phyloP scores from a whole-genome alignment of 2,113 vertebrate species.

The Nanger granti region DNA sequence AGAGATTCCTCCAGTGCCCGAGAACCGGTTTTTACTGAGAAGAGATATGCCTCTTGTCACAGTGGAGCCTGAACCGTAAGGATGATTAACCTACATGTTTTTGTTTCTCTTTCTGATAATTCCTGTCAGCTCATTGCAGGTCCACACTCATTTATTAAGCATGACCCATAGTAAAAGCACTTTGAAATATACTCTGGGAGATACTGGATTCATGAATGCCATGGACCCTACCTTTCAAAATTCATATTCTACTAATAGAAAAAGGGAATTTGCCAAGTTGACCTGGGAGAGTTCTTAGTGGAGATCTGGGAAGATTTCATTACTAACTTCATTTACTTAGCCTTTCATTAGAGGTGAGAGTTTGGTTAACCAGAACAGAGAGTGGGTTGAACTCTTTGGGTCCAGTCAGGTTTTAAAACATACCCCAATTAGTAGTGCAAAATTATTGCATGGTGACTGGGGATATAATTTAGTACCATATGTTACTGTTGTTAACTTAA shows the following conservation, averaged over 20 bases:
- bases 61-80: slow-evolving; percentile 86
- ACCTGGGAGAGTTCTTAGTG: neutral
- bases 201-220: neutral
- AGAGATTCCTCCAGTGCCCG: slow-evolving; percentile 97
- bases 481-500: neutral
- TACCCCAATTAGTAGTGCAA: neutral
- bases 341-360: neutral
- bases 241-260: neutral
- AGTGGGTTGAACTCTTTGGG: neutral
- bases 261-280: neutral
- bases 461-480: neutral
- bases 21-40: slow-evolving; percentile 95
- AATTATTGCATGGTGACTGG: neutral
- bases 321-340: neutral
- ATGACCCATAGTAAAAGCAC: neutral
- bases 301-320: neutral
- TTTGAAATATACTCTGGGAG: neutral
- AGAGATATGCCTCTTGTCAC: slow-evolving; percentile 85
- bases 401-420: neutral
- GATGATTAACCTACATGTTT: neutral
- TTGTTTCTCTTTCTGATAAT: neutral
- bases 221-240: neutral
- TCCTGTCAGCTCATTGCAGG: neutral
- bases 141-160: neutral
- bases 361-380: neutral